These are phyloP conservation scores for Denticeps clupeoides DNA, from an alignment of 2,797 vertebrate species.

Conservation along the genomic window DNA sequence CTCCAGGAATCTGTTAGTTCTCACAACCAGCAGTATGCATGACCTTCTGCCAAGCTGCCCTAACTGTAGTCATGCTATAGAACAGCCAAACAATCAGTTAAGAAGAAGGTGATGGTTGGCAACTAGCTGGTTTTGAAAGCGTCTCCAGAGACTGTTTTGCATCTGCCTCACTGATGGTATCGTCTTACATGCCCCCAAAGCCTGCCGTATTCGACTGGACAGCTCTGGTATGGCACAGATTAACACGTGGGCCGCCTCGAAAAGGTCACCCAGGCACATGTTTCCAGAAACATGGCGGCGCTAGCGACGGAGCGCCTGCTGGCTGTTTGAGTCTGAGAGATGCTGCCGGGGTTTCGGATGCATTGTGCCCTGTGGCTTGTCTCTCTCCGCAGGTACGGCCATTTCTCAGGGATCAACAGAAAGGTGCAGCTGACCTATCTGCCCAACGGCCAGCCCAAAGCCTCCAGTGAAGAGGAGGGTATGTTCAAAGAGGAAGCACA, in stretches of 20 bases:
- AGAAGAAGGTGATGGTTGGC: too few species aligned
- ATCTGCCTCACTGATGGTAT: neutral
- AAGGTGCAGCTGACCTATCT: slow-evolving; percentile 94
- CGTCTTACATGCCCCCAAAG: slow-evolving; percentile 21
- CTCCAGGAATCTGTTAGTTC: too few species aligned
- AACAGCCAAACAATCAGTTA: neutral
- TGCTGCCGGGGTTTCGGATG: too few species aligned
- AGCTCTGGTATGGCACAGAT: slow-evolving; percentile 16
- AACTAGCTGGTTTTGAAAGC: too few species aligned
- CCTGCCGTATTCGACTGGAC: slow-evolving; percentile 1
- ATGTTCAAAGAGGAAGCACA: too few species aligned
- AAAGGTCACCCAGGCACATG: slow-evolving; percentile 20
- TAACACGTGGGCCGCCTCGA: slow-evolving; percentile 17
- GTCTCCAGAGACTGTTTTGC: neutral
- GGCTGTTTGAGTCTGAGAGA: too few species aligned
- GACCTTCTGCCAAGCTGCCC: neutral
- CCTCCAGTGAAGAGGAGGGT: slow-evolving; percentile 90
- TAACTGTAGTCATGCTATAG: neutral
- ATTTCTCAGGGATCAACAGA: slow-evolving; percentile 96
- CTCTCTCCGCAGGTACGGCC: slow-evolving; percentile 74
- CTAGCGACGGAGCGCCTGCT: slow-evolving; percentile 1
- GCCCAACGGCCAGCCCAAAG: slow-evolving; percentile 78
- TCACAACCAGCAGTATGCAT: neutral
- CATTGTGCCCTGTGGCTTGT: too few species aligned
- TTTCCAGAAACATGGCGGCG: slow-evolving; percentile 26